Evolutionary conservation across 2,888 invertebrate species (phyloP).

Genomic region (Drosophila rellima): DNA sequence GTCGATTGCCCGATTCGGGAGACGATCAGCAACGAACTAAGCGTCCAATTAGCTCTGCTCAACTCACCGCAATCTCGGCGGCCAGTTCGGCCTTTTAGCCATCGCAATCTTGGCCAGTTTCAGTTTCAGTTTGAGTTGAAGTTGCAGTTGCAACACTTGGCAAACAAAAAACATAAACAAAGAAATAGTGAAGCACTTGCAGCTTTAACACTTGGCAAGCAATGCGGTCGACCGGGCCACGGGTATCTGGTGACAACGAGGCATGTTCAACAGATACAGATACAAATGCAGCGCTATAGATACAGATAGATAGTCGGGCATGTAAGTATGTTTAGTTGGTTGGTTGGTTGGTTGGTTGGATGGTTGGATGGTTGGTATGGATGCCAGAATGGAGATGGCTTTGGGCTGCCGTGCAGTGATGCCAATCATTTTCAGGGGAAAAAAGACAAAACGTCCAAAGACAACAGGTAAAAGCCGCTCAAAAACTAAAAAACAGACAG

Average conservation of each 20-base stretch:
- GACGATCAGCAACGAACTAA: constrained; percentile 41
- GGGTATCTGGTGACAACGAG: constrained; percentile 70
- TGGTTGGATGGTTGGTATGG: constrained; percentile 1
- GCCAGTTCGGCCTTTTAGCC: not conserved
- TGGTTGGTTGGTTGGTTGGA: constrained; percentile 4
- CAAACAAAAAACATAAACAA: not conserved
- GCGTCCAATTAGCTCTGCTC: constrained; percentile 60
- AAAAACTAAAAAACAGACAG: no score
- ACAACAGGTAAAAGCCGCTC: no score
- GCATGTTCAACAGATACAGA: constrained; percentile 34
- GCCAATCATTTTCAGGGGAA: no score
- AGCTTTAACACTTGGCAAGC: constrained; percentile 62
- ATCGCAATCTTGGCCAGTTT: constrained; percentile 11
- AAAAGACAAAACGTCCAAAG: no score
- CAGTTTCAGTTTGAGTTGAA: constrained; percentile 4
- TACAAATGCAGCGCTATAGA: constrained; percentile 32
- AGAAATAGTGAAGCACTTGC: constrained; percentile 64
- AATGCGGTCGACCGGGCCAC: constrained; percentile 45
- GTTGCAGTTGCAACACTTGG: constrained; percentile 23
- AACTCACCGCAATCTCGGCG: constrained; percentile 10
- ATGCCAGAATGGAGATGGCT: not conserved
- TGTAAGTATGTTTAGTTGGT: not conserved
- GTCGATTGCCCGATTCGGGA: constrained; percentile 4
- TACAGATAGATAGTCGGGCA: not conserved
- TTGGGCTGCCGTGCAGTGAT: no score